A percentile compares a stretch with the other conserved stretches of the same genome.
Evolutionary conservation across 2,888 invertebrate species (phyloP).

Genomic region (Tuta absoluta): DNA sequence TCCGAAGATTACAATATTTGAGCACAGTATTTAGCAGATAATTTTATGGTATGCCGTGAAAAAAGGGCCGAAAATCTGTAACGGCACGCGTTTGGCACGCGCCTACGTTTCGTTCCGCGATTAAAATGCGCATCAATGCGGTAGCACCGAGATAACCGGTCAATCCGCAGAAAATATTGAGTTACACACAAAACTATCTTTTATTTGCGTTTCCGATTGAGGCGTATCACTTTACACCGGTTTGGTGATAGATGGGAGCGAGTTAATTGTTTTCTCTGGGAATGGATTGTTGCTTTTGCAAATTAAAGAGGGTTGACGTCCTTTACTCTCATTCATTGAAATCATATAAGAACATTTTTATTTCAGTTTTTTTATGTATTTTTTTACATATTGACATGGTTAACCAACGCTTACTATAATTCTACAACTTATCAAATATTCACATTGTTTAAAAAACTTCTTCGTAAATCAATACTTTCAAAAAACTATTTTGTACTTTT

Average conservation of each 20-base stretch:
- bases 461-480: too few species aligned
- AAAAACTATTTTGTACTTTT: too few species aligned
- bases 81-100: slow-evolving; percentile 70
- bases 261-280: slow-evolving; percentile 63
- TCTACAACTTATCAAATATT: too few species aligned
- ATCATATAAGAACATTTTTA: neutral
- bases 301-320: slow-evolving; percentile 39
- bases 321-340: neutral
- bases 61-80: slow-evolving; percentile 54
- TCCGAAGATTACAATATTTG: slow-evolving; percentile 43
- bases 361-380: too few species aligned
- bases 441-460: too few species aligned
- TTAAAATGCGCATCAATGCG: slow-evolving; percentile 66
- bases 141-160: slow-evolving; percentile 59
- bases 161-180: slow-evolving; percentile 70
- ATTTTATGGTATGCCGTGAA: slow-evolving; percentile 32
- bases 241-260: slow-evolving; percentile 47
- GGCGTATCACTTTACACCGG: slow-evolving; percentile 63
- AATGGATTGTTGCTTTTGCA: slow-evolving; percentile 52
- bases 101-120: slow-evolving; percentile 49
- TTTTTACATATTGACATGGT: too few species aligned
- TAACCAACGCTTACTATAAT: too few species aligned
- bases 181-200: slow-evolving; percentile 67
- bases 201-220: slow-evolving; percentile 77
- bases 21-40: slow-evolving; percentile 41